Evolutionary conservation across 2,113 vertebrate species (phyloP).

Genomic region (Pseudorasbora parva): DNA sequence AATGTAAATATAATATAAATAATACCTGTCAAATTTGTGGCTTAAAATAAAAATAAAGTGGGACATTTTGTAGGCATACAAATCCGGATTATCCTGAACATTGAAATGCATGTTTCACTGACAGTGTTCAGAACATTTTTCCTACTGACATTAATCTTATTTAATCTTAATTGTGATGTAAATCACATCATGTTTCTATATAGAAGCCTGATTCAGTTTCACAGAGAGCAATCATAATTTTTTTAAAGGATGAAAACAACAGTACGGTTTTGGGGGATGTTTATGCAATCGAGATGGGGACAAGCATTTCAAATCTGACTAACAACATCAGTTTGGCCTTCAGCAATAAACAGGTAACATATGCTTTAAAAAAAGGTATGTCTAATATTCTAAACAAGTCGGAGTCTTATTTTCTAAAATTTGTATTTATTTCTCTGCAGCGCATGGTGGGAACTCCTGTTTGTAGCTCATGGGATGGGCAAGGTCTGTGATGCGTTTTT

Average conservation of each 20-base stretch:
- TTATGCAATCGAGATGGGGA: conserved; percentile 70
- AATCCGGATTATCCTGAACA: background rate
- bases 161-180: background rate
- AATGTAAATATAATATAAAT: too few species aligned
- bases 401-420: background rate
- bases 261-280: conserved; percentile 61
- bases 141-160: background rate
- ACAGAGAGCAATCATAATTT: background rate
- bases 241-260: conserved; percentile 62
- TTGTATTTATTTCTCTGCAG: background rate
- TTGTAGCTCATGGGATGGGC: conserved; percentile 72
- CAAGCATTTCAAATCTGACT: conserved; percentile 60
- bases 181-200: background rate
- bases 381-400: background rate
- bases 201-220: background rate
- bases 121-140: background rate
- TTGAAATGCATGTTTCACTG: background rate
- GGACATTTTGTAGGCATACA: background rate
- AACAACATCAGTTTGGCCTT: conserved; percentile 60
- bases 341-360: background rate
- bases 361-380: background rate
- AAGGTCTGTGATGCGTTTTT: conserved; percentile 59
- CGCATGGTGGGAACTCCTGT: conserved; percentile 45
- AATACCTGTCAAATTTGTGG: background rate
- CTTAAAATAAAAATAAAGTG: background rate